Evolutionary conservation across 2,888 invertebrate species (phyloP).

Genomic region (Tanypteryx hageni): DNA sequence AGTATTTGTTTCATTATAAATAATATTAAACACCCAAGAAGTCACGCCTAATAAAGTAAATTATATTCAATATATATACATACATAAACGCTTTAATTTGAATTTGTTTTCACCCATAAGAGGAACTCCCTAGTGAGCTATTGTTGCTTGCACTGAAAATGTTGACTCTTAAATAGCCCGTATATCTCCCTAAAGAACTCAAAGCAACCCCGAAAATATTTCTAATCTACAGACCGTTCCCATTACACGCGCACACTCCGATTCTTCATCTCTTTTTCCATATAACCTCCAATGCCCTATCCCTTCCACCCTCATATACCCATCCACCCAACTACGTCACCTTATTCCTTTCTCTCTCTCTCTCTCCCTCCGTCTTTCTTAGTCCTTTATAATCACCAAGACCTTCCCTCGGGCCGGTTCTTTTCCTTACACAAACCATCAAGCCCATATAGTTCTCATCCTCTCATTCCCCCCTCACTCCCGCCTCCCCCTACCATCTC

Average conservation of each 20-base stretch:
- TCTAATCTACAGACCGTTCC: neutral
- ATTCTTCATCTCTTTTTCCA: neutral
- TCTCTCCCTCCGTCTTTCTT: neutral
- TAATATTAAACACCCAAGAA: no score
- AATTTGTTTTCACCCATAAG: no score
- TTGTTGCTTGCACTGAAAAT: no score
- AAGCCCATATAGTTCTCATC: neutral
- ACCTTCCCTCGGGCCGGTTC: neutral
- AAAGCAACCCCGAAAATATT: no score
- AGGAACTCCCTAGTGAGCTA: no score
- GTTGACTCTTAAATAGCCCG: no score
- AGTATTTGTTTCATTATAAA: no score
- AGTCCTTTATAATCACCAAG: neutral
- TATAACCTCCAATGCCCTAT: neutral
- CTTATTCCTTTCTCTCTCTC: neutral
- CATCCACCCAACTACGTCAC: neutral
- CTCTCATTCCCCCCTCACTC: no score
- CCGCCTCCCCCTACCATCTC: neutral
- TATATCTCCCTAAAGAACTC: no score
- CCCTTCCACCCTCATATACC: neutral
- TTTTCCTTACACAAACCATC: neutral
- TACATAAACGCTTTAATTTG: no score
- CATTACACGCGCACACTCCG: conserved; percentile 1
- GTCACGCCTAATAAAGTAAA: no score
- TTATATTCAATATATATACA: no score